Percentiles rank a stretch among this genome's conserved stretches.
Evolutionary conservation across 2,797 vertebrate species (phyloP).

Genomic region (Gallinago solitaria): DNA sequence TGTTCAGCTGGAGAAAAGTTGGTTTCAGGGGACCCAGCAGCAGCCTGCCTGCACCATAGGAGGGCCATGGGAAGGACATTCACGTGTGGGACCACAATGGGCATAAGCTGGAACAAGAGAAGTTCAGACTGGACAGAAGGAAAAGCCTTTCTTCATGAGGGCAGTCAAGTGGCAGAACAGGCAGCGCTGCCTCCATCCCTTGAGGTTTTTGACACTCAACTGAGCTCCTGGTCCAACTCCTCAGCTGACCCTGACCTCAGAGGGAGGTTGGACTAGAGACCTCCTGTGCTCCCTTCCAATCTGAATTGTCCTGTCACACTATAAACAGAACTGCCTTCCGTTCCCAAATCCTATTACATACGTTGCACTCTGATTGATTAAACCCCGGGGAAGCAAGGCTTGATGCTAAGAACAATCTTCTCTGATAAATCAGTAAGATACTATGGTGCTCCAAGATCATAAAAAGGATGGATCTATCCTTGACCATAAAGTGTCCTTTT

Average conservation of each 20-base stretch:
- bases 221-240: background rate
- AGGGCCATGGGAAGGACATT: background rate
- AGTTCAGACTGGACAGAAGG: background rate
- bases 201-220: background rate
- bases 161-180: background rate
- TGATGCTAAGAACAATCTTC: background rate
- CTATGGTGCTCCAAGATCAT: background rate
- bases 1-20: background rate
- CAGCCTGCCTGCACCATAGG: background rate
- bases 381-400: background rate
- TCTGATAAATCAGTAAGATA: background rate
- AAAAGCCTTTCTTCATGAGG: background rate
- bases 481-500: background rate
- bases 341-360: background rate
- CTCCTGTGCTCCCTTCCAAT: background rate
- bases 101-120: background rate
- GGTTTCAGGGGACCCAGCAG: background rate
- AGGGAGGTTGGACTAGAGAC: background rate
- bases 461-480: background rate
- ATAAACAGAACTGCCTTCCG: background rate
- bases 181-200: background rate
- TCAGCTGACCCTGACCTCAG: background rate
- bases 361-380: background rate
- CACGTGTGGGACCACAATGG: accelerated
- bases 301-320: background rate